Base-by-base conservation (phyloP, 2,797 vertebrate species). In the Pseudochirops cupreus region DNA sequence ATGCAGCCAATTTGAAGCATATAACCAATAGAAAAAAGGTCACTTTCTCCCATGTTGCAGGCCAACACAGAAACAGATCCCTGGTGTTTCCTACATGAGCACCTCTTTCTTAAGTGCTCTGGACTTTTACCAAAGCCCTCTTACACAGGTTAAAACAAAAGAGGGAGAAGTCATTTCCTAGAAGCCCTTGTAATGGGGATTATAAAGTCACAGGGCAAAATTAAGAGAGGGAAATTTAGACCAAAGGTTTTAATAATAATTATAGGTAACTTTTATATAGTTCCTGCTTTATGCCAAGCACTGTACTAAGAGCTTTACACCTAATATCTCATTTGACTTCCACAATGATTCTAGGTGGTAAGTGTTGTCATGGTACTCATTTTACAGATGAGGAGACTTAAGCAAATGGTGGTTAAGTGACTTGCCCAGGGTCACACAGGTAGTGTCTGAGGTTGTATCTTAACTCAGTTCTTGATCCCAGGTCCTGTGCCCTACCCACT, bases 111-210 rank as follows among this genome's bases (percentile, higher is more conserved):
- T 46, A 10, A 0, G 2, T 82, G 39, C 46, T 82, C 3, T 82
- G 74, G 7, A 2, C 9, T 82, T 82, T 82, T 21, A 82, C 74
- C 18, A 82, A 82, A 46, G 39, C 21, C n/a, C 21, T 82, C 2
- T 46, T 46, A 1, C 74, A 82, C 21, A 29, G 13, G 50, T 5
- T 94, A 93, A 89, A 74, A 54, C 95, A 96, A 94, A 89, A 46
- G 89, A 92, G 91, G 93, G 91, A 50, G 50, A 21, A 21, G 12
- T 46, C n/a, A 7, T 26, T 94, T 91, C 16, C 56, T 53, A 0
- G 16, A 12, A 29, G 90, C 58, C 5, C 29, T 29, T 13, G 59
- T 54, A 82, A 28, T 12, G 21, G 59, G 33, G 46, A 11, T 89
- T 82, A 46, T 26, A 82, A 46, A 62, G 6, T 0, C 2, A 21